Base-by-base conservation (phyloP, 2,888 invertebrate genomes). In the Dendrolimus houi region DNA sequence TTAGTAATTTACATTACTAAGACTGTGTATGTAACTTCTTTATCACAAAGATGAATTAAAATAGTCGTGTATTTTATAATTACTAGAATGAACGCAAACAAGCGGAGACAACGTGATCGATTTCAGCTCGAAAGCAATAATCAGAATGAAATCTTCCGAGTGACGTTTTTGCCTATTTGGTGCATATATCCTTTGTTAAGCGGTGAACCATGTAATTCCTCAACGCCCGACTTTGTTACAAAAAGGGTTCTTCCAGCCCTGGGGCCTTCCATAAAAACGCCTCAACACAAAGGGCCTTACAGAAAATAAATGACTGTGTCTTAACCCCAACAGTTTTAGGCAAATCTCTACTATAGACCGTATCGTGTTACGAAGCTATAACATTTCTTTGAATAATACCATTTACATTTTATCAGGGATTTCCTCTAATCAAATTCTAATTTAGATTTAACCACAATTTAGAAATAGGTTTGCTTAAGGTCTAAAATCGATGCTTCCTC, bases 231-330 rank as follows among this genome's bases (percentile, higher is more conserved):
- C 59, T 62, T 66, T 59, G 61, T 60, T 58, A 58, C 68, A 66
- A 65, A 71, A 71, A 69, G 68, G 75, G 73, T 67, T 64, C 57
- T 56, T 55, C 56, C 60, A 58, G 64, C 68, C 71, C 60, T 63
- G 59, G 63, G 63, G 67, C 63, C n/a, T 10, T 60, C 58, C 55
- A 47, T 61, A 63, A 74, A 70, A 71, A 69, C 67, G 59, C 58
- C 59, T 57, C 41, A 54, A 57, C 55, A 55, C 53, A 54, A 47
- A 56, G 57, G 68, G 66, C 64, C 66, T 70, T 71, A 72, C 69
- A 67, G 57, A 66, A 69, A 70, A 74, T 74, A 75, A 74, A 74
- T 76, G 70, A 70, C 66, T 59, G 54, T 56, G 56, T 55, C 58
- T 59, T 59, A 55, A 57, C 60, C 57, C 56, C 59, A 57, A 41